Percentiles rank a stretch among this genome's conserved stretches.
These are phyloP conservation scores for Heliconius melpomene DNA, from an alignment of 1,140 invertebrate species.

Conservation along the genomic window DNA sequence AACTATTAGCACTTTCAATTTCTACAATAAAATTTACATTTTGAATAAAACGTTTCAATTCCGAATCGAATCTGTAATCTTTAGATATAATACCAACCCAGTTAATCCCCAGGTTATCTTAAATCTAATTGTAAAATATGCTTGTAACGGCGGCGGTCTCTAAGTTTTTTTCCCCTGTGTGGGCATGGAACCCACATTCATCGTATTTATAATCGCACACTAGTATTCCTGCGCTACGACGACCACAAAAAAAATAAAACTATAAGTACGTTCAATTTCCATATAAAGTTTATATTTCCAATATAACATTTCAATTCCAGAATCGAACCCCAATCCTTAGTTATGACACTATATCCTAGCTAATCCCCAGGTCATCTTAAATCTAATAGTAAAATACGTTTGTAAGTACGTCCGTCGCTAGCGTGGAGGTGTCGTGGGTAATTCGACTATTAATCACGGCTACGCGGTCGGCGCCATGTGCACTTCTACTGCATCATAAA, in stretches of 20 bases:
- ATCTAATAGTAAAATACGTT: conserved; percentile 2
- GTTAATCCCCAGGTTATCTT: neutral
- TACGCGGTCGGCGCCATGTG: conserved; percentile 54
- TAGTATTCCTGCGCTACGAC: no score
- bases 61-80: no score
- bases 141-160: neutral
- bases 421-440: conserved; percentile 51
- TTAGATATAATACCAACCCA: neutral
- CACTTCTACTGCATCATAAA: conserved; percentile 60
- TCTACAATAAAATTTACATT: no score
- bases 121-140: conserved; percentile 5
- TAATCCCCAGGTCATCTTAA: neutral
- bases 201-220: no score
- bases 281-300: no score
- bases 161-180: conserved; percentile 10
- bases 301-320: no score
- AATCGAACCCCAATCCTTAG: no score
- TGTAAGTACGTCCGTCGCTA: conserved; percentile 14
- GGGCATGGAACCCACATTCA: no score
- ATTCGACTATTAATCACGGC: conserved; percentile 62
- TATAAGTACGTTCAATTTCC: no score
- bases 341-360: neutral
- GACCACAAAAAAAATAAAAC: no score
- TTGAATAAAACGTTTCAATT: no score
- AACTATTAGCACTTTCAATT: no score